Base-by-base conservation (phyloP, 2,888 invertebrate species). In the Andrena bucephala region DNA sequence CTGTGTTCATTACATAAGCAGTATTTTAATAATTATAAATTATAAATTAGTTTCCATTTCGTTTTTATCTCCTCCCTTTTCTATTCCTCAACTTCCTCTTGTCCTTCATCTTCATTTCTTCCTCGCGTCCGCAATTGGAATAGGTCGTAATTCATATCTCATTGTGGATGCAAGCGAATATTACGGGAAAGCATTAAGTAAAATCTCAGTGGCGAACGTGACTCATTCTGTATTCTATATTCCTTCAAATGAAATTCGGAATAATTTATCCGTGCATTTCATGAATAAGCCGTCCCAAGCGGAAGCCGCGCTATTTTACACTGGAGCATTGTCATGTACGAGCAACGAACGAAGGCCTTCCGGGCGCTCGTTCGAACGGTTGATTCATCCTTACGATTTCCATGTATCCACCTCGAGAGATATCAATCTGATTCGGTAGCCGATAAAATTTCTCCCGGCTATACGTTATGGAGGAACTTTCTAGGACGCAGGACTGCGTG, bases 391-490 rank as follows among this genome's bases (percentile, higher is more conserved):
- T 63, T 66, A 70, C 77, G 67, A 68, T 66, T 33, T 50, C 52
- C 59, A 59, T 33, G 77, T 72, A 83, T 82, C 59, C 70, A 65
- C 36, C 59, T 59, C 73, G 70, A 72, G 81, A 60, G 80, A 87
- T 81, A 78, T 84, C 74, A 74, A 81, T 82, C 86, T 69, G 76
- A 87, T 79, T 84, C 72, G 76, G 54, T 77, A 16, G 68, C 29
- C 68, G 88, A 87, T 87, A 84, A 81, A 81, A 80, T 88, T 84
- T 77, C 82, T 62, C 63, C 33, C n/a, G 31, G 73, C 81, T 74
- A 81, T 84, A 57, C 24, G 57, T 57, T 86, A 87, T 75, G 84
- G 80, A 73, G 60, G 84, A 87, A 87, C 65, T 87, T 85, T 66
- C 75, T 60, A 62, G 68, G 62, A 65, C 27, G 71, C 63, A 59